Conservation (phyloP, 2,113 vertebrate genomes). For the Pseudorasbora parva region DNA sequence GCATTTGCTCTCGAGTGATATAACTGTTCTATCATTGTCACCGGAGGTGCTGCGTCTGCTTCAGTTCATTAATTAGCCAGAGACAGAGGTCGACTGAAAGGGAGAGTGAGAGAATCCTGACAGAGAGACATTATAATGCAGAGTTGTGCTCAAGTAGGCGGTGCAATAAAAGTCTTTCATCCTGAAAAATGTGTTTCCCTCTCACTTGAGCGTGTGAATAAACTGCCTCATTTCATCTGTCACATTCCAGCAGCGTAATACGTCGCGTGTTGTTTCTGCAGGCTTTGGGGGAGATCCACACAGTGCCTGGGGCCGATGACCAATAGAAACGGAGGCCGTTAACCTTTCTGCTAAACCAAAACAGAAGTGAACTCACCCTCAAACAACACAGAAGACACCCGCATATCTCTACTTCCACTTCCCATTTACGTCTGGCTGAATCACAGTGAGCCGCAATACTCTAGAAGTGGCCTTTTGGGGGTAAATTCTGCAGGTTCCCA, state of each 20-base stretch:
- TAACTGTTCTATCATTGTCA: conserved; percentile 31
- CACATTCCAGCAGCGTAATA: background rate
- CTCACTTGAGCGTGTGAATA: conserved; percentile 3
- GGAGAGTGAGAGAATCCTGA: background rate
- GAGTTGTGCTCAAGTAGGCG: background rate
- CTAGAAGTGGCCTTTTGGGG: conserved; percentile 42
- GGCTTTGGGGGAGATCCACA: conserved; percentile 24
- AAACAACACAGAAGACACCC: conserved; percentile 9
- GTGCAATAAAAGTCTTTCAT: background rate
- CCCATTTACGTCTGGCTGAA: background rate
- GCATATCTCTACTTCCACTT: conserved; percentile 23
- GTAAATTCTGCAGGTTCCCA: conserved; percentile 29
- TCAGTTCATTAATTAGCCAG: conserved; percentile 43
- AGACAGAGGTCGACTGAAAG: conserved; percentile 10
- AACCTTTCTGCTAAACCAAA: conserved; percentile 34
- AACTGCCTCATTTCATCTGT: conserved; percentile 5
- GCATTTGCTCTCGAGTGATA: conserved; percentile 35
- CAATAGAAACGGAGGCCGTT: conserved; percentile 21
- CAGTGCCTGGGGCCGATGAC: conserved; percentile 34
- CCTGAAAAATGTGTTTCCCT: conserved; percentile 20
- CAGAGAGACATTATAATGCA: background rate
- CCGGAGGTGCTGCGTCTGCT: conserved; percentile 19
- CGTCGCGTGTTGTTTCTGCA: conserved; percentile 25
- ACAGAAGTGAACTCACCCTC: conserved; percentile 34
- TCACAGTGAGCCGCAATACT: conserved; percentile 14